Evolutionary conservation across 1,140 invertebrate genomes (phyloP), one percentile per base, ranked within the genome.

Genomic region (Papilio polytes): DNA sequence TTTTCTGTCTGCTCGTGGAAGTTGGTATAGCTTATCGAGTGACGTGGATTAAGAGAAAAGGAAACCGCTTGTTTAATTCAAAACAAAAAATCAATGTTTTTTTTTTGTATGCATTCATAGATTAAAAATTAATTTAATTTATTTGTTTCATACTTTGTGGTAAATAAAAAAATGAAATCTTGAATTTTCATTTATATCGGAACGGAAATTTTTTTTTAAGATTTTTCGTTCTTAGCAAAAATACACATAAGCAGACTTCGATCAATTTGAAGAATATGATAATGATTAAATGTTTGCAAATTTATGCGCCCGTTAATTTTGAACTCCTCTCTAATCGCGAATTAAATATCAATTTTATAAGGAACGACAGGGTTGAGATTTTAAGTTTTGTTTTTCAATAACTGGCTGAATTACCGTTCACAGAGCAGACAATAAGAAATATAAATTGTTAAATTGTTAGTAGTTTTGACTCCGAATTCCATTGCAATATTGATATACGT

Each of bases 1-100:
- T 84, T 84, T 85, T 86, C 22, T 81, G 85, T 87, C 88, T 87
- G 82, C 80, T 86, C 82, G 85, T 83, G 83, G 86, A 88, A 81
- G 87, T 83, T 85, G 76, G 82, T 89, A 84, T 85, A 83, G 83
- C 70, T 84, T 59, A 10, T 63, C 0, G 20, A 26, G 0, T 63
- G 22, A 10, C 9, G 12, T 63, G 10, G 20, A 12, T 12, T 22
- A 26, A 3, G n/a, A 63, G 22, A 26, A 63, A 26, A 22, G 8
- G 10, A 63, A 63, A 26, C 26, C 2, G 7, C 20, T 63, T 22
- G 6, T 63, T 63, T 63, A 26, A 12, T 13, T n/a, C 6, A 63
- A 22, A 63, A 22, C 1, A 13, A 63, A 63, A n/a, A 63, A 22
- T n/a, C n/a, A 22, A 63, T 22, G 6, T 3, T 63, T 59, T 63